A percentile compares a stretch with the other conserved stretches of the same genome.
Evolutionary conservation across 2,888 invertebrate genomes (phyloP).

Genomic region (Neoaliturus tenellus): DNA sequence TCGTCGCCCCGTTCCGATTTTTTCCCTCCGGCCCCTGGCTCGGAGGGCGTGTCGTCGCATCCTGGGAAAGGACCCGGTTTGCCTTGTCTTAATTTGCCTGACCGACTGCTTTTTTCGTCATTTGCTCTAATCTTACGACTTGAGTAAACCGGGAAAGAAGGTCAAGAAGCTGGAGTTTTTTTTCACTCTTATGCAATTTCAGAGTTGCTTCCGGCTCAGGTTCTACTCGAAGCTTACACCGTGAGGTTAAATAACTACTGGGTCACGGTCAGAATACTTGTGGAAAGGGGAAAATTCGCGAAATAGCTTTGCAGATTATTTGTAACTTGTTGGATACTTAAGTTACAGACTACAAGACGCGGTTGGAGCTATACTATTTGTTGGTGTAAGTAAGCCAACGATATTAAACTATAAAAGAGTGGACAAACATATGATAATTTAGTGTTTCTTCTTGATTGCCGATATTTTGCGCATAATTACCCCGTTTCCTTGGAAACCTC

Average conservation of each 20-base stretch:
- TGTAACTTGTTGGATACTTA: too few relatives aligned
- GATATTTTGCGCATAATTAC: too few relatives aligned
- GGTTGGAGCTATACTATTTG: too few relatives aligned
- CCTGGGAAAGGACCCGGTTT: background rate
- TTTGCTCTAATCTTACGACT: background rate
- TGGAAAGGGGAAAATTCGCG: background rate
- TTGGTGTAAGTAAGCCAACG: too few relatives aligned
- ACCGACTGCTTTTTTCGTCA: conserved; percentile 8
- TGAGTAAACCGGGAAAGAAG: background rate
- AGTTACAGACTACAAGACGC: too few relatives aligned
- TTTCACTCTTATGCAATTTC: background rate
- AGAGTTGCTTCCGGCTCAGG: background rate
- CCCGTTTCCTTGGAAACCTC: too few relatives aligned
- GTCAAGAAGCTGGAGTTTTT: background rate
- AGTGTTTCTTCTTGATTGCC: too few relatives aligned
- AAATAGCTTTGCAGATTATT: too few relatives aligned
- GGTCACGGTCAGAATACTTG: background rate
- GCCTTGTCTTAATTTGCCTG: background rate
- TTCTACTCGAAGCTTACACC: background rate
- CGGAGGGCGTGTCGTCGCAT: background rate
- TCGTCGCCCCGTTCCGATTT: background rate
- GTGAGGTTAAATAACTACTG: background rate
- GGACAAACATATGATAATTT: too few relatives aligned
- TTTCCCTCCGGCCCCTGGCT: too few relatives aligned
- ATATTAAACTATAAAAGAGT: too few relatives aligned